phyloP scores from a whole-genome alignment of 2,113 vertebrate genomes.

The Brachyhypopomus gauderio region DNA sequence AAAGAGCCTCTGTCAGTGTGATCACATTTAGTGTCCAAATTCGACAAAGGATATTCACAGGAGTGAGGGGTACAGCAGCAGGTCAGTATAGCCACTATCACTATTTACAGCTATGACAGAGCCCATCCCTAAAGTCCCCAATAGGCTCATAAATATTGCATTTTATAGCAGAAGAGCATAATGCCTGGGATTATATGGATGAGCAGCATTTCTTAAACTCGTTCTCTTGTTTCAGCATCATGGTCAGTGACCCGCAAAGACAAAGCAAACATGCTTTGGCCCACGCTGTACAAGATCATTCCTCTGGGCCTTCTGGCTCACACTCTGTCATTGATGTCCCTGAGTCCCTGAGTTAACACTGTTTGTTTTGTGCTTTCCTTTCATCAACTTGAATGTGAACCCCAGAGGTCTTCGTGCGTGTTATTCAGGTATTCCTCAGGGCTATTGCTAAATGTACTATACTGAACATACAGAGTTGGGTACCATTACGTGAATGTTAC shows the following conservation, averaged over 20 bases:
- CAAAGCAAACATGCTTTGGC: slow-evolving; percentile 53
- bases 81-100: slow-evolving; percentile 8
- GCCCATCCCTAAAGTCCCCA: slow-evolving; percentile 48
- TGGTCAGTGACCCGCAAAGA: slow-evolving; percentile 54
- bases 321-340: slow-evolving; percentile 43
- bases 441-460: not conserved
- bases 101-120: slow-evolving; percentile 53
- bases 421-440: not conserved
- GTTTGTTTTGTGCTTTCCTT: not conserved
- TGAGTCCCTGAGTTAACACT: not conserved
- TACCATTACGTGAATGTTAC: not conserved
- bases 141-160: slow-evolving; percentile 58
- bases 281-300: slow-evolving; percentile 50
- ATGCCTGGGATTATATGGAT: slow-evolving; percentile 62
- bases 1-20: not conserved
- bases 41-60: not conserved
- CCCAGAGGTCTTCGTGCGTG: not conserved
- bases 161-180: slow-evolving; percentile 49
- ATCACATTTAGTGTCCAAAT: not conserved
- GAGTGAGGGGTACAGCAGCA: not conserved
- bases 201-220: slow-evolving; percentile 60
- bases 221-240: slow-evolving; percentile 51
- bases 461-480: not conserved
- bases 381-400: not conserved
- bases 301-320: not conserved